These are phyloP conservation scores for Pyrochroa serraticornis DNA, from an alignment of 2,888 invertebrate genomes.

Conservation along the genomic window DNA sequence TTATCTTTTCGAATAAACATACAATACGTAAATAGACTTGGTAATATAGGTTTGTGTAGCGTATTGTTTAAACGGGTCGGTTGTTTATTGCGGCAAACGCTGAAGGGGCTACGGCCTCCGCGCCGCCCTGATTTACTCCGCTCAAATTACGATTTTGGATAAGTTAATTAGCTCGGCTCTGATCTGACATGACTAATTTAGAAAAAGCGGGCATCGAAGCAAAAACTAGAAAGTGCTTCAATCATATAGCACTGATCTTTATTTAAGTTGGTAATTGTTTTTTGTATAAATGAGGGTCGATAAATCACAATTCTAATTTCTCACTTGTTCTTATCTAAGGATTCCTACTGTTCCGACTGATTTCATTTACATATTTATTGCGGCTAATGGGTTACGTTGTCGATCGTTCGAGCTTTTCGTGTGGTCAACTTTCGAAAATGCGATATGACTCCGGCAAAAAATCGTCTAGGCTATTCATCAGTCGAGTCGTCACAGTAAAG, in stretches of 20 bases:
- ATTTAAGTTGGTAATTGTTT: constrained; percentile 11
- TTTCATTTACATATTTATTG: constrained; percentile 42
- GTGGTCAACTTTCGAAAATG: neutral
- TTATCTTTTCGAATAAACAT: constrained; percentile 42
- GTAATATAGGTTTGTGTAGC: constrained; percentile 41
- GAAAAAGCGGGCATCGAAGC: neutral
- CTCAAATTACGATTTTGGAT: constrained; percentile 28
- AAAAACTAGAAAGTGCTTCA: neutral
- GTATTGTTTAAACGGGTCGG: constrained; percentile 31
- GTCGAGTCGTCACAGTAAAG: constrained; percentile 37
- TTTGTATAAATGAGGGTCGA: constrained; percentile 22
- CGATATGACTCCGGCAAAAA: constrained; percentile 20
- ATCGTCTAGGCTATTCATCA: constrained; percentile 24
- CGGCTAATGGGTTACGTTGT: constrained; percentile 23
- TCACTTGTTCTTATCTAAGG: constrained; percentile 33
- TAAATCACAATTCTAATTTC: constrained; percentile 41
- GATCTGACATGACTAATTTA: constrained; percentile 27
- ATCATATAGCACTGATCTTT: constrained; percentile 10
- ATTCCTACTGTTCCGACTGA: constrained; percentile 37
- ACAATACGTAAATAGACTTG: constrained; percentile 41
- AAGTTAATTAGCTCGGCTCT: constrained; percentile 29
- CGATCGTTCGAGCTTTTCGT: neutral
- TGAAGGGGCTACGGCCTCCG: constrained; percentile 3
- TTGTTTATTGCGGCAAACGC: constrained; percentile 32
- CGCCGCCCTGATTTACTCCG: constrained; percentile 14